Conservation (phyloP, 2,797 vertebrate species). For the Furcifer pardalis region DNA sequence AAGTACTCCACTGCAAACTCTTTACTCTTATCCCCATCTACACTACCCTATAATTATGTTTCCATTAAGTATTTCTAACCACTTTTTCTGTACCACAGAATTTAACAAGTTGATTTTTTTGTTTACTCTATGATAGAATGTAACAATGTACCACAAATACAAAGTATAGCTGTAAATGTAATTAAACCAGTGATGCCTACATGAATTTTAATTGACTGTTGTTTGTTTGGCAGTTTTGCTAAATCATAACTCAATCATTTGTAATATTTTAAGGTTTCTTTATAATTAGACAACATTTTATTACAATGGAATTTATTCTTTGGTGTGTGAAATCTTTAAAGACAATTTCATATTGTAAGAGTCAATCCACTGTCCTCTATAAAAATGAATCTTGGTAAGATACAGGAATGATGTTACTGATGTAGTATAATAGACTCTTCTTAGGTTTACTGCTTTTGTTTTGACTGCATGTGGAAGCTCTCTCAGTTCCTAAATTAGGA, state of each 20-base stretch:
- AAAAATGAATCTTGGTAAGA: background rate
- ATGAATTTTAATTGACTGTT: background rate
- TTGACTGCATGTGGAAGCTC: background rate
- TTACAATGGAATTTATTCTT: background rate
- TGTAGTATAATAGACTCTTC: background rate
- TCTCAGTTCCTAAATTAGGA: constrained; percentile 18
- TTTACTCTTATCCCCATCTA: background rate
- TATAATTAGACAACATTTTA: background rate
- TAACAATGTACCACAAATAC: background rate
- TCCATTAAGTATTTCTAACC: background rate
- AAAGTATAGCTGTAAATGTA: background rate
- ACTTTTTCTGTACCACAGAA: background rate
- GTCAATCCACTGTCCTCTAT: background rate
- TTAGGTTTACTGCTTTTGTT: background rate
- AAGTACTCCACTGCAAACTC: background rate
- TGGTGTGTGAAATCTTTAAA: background rate
- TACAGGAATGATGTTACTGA: background rate
- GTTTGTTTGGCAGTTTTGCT: background rate
- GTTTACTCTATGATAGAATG: no score
- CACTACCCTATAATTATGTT: background rate
- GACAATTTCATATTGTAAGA: background rate
- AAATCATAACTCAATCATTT: background rate
- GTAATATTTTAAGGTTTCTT: background rate
- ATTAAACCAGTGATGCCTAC: background rate
- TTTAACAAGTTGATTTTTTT: no score